A percentile compares a stretch with the other conserved stretches of the same genome.
These are phyloP conservation scores for Eucera pruinosa DNA, from an alignment of 2,888 invertebrate species.

Conservation along the genomic window DNA sequence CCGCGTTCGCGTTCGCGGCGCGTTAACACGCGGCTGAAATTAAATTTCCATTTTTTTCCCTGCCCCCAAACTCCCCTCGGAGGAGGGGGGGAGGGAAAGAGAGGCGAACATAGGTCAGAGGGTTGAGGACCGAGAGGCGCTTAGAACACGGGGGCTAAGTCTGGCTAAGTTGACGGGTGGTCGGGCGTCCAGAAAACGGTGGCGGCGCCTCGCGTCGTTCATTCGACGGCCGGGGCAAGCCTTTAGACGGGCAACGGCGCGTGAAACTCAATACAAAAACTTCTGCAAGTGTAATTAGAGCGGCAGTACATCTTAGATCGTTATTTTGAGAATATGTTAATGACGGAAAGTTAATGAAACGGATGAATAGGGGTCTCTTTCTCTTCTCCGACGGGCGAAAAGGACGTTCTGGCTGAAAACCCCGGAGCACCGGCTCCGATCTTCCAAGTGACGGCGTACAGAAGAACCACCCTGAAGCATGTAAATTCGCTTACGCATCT, in stretches of 20 bases:
- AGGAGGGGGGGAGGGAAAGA: no score
- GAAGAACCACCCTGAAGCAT: constrained; percentile 73
- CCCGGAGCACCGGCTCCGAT: constrained; percentile 63
- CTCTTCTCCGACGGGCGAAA: constrained; percentile 52
- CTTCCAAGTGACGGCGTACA: constrained; percentile 69
- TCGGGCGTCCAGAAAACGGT: constrained; percentile 10
- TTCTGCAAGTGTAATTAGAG: constrained; percentile 68
- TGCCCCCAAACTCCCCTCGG: background rate
- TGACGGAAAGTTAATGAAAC: constrained; percentile 69
- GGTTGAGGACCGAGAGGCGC: background rate
- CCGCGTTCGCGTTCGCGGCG: constrained; percentile 25
- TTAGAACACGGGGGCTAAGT: constrained; percentile 40
- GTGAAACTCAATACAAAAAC: constrained; percentile 58
- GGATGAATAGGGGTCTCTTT: constrained; percentile 58
- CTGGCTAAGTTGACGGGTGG: constrained; percentile 34
- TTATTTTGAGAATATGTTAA: constrained; percentile 69
- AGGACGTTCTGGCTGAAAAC: constrained; percentile 70
- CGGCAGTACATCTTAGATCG: constrained; percentile 66
- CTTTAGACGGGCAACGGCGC: constrained; percentile 41
- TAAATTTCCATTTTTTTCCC: constrained; percentile 48
- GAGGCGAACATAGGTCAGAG: no score
- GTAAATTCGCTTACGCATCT: constrained; percentile 74
- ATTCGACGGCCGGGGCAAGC: constrained; percentile 15
- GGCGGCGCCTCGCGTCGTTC: constrained; percentile 14
- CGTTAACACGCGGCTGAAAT: constrained; percentile 45